Conservation (phyloP, 1,140 invertebrate species). For the Cherax destructor region DNA sequence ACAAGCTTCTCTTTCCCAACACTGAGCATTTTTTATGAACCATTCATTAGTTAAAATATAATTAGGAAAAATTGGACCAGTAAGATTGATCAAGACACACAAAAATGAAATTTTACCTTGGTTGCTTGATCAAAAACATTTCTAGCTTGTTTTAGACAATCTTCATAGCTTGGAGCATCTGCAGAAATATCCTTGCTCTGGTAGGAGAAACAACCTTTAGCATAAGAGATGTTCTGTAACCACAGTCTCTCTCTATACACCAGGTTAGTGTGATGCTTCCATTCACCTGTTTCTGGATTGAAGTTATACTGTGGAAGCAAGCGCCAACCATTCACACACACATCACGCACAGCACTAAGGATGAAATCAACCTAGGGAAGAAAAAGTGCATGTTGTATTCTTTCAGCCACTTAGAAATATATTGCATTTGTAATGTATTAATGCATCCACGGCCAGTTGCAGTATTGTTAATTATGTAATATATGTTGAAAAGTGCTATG, state of each 20-base stretch:
- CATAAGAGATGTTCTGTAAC: constrained; percentile 81
- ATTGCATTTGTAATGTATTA: too few species aligned
- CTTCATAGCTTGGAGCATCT: constrained; percentile 40
- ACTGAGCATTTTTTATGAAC: too few species aligned
- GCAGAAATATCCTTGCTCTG: constrained; percentile 78
- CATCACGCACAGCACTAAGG: constrained; percentile 89
- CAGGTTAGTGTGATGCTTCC: constrained; percentile 88
- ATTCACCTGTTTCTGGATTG: constrained; percentile 92
- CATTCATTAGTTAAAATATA: too few species aligned
- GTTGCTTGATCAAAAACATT: constrained; percentile 86
- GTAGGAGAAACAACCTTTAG: constrained; percentile 75
- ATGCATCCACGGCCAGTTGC: too few species aligned
- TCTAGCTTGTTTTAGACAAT: constrained; percentile 78
- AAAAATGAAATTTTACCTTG: constrained; percentile 77
- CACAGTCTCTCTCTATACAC: constrained; percentile 75
- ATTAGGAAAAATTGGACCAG: too few species aligned
- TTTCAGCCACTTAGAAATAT: not conserved
- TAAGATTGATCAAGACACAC: too few species aligned
- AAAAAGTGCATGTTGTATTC: not conserved
- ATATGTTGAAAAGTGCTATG: too few species aligned
- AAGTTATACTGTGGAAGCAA: constrained; percentile 90
- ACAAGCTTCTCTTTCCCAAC: too few species aligned
- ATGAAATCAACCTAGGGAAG: constrained; percentile 83
- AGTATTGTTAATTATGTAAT: too few species aligned
- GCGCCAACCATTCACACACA: constrained; percentile 92